phyloP scores from a whole-genome alignment of 1,140 invertebrate genomes.

The Drosophila gunungcola region DNA sequence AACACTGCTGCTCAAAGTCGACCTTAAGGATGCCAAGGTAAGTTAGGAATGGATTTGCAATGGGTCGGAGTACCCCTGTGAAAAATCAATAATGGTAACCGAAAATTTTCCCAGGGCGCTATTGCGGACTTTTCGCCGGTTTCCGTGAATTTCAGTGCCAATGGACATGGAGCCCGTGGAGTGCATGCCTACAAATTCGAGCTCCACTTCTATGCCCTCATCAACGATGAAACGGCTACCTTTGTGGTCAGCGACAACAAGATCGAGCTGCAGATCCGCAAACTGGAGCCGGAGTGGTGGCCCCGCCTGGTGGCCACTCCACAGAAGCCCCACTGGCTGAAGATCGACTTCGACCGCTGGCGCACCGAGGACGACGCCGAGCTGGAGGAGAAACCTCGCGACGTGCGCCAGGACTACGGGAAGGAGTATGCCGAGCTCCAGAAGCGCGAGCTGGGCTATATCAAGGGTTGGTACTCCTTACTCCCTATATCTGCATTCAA shows the following conservation, averaged over 20 bases:
- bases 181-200: slow-evolving; percentile 89
- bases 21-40: slow-evolving; percentile 90
- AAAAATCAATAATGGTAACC: slow-evolving; percentile 67
- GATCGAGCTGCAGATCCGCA: slow-evolving; percentile 91
- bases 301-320: slow-evolving; percentile 91
- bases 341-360: slow-evolving; percentile 95
- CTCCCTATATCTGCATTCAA: too few relatives aligned
- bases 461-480: slow-evolving; percentile 87
- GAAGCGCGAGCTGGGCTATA: slow-evolving; percentile 92
- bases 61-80: not conserved
- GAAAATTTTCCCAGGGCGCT: slow-evolving; percentile 45
- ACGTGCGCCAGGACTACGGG: slow-evolving; percentile 91
- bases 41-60: not conserved
- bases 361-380: slow-evolving; percentile 89
- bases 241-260: slow-evolving; percentile 88
- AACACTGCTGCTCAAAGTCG: slow-evolving; percentile 91
- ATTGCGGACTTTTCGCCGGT: slow-evolving; percentile 86
- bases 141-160: slow-evolving; percentile 87
- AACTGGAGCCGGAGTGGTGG: slow-evolving; percentile 91
- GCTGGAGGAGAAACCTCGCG: slow-evolving; percentile 88
- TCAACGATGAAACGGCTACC: slow-evolving; percentile 88
- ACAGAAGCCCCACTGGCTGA: slow-evolving; percentile 95
- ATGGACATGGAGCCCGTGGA: slow-evolving; percentile 90
- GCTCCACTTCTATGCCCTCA: slow-evolving; percentile 89
- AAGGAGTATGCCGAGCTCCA: slow-evolving; percentile 91